Evolutionary conservation across 2,113 vertebrate genomes (phyloP).

Genomic region (Alaudala cheleensis): DNA sequence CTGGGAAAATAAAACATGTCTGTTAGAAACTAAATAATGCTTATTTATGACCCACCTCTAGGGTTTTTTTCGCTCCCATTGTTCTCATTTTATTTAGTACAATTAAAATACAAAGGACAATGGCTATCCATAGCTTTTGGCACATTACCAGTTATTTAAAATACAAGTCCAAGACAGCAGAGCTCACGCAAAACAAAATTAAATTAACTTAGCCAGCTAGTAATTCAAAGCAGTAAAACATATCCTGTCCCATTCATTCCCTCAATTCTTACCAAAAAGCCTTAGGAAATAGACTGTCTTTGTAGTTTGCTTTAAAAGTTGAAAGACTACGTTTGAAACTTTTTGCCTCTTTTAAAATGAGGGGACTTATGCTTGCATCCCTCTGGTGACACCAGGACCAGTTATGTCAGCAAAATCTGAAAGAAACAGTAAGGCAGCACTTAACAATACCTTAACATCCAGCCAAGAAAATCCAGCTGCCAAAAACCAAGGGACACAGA

Average conservation of each 20-base stretch:
- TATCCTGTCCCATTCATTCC: conserved; percentile 21
- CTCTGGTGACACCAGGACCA: not conserved
- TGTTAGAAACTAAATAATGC: conserved; percentile 14
- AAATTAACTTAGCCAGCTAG: conserved; percentile 49
- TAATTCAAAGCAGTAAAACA: conserved; percentile 61
- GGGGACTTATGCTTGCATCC: not conserved
- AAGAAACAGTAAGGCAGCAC: not conserved
- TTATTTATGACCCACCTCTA: conserved; percentile 46
- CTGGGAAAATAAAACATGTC: not conserved
- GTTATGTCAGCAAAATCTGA: conserved; percentile 36
- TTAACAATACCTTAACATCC: not conserved
- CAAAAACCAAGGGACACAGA: not conserved
- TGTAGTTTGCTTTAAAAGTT: conserved; percentile 36
- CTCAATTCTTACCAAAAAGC: conserved; percentile 17
- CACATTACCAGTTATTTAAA: conserved; percentile 39
- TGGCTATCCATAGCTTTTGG: conserved; percentile 26
- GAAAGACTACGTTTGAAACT: conserved; percentile 3
- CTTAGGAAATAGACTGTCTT: conserved; percentile 53
- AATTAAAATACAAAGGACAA: conserved; percentile 56
- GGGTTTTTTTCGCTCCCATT: not conserved
- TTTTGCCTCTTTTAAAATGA: not conserved
- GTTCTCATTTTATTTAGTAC: conserved; percentile 42
- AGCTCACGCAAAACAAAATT: not conserved
- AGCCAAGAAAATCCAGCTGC: not conserved
- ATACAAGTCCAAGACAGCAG: not conserved